Evolutionary conservation across 2,888 invertebrate genomes (phyloP).

Genomic region (Xestobium rufovillosum): DNA sequence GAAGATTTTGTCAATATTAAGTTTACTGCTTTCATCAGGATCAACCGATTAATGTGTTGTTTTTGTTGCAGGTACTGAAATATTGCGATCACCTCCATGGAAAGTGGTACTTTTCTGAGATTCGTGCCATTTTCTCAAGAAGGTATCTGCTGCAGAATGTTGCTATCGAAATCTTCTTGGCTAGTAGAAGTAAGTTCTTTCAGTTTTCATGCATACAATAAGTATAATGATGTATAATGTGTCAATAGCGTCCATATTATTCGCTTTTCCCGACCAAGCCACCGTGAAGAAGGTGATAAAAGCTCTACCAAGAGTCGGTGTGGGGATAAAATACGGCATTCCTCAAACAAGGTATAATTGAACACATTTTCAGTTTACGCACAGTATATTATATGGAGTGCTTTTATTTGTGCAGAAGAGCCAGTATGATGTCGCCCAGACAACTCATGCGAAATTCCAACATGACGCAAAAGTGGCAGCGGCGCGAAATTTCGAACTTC

Average conservation of each 20-base stretch:
- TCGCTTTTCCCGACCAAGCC: conserved; percentile 94
- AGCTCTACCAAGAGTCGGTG: conserved; percentile 92
- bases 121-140: conserved; percentile 96
- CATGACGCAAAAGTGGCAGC: conserved; percentile 99
- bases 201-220: no score
- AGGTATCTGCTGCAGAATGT: conserved; percentile 94
- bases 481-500: conserved; percentile 98
- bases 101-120: conserved; percentile 99
- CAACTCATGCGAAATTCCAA: conserved; percentile 98
- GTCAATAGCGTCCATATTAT: conserved; percentile 98
- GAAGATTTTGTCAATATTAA: no score
- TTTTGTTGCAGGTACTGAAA: conserved; percentile 73
- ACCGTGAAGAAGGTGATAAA: conserved; percentile 98
- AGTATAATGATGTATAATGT: no score
- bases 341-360: conserved; percentile 95
- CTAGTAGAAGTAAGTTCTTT: conserved; percentile 94
- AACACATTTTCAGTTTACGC: no score
- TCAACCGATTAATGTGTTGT: no score
- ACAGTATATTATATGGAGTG: conserved; percentile 7
- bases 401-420: conserved; percentile 53
- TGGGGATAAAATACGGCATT: conserved; percentile 99
- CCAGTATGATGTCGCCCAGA: conserved; percentile 97
- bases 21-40: no score
- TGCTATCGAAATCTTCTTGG: conserved; percentile 97
- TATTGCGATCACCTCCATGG: conserved; percentile 99